Conservation (phyloP, 2,113 vertebrate genomes). For the Craseonycteris thonglongyai region DNA sequence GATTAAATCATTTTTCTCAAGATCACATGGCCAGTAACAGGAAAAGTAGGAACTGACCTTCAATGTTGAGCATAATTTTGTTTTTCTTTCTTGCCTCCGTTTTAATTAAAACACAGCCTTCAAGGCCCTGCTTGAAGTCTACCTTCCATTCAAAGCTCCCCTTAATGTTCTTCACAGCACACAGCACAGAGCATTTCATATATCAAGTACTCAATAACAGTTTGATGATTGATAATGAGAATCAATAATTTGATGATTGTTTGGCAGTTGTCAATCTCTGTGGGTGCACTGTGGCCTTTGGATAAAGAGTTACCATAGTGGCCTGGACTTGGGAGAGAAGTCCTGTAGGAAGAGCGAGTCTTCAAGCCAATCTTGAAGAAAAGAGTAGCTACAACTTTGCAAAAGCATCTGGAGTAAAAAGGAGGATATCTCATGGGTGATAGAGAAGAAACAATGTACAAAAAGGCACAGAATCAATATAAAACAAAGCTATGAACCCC, state of each 20-base stretch:
- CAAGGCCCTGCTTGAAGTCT: neutral
- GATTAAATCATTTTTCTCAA: neutral
- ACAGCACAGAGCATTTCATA: neutral
- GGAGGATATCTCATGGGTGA: neutral
- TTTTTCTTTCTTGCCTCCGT: neutral
- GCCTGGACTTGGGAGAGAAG: neutral
- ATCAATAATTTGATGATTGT: neutral
- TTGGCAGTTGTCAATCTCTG: neutral
- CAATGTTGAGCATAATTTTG: neutral
- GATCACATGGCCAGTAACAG: neutral
- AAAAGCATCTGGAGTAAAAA: neutral
- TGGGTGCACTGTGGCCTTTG: neutral
- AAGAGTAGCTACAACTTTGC: neutral
- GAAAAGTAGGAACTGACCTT: neutral
- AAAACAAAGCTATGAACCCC: neutral
- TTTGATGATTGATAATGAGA: neutral
- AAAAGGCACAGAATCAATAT: neutral
- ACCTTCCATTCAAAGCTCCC: neutral
- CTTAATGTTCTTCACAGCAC: neutral
- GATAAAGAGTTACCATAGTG: neutral
- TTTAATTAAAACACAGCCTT: neutral
- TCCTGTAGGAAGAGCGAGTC: neutral
- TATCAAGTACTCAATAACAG: neutral
- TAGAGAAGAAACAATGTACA: neutral
- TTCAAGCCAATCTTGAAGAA: neutral